These are phyloP conservation scores for Hylyphantes graminicola DNA, from an alignment of 1,140 invertebrate genomes.

Conservation along the genomic window DNA sequence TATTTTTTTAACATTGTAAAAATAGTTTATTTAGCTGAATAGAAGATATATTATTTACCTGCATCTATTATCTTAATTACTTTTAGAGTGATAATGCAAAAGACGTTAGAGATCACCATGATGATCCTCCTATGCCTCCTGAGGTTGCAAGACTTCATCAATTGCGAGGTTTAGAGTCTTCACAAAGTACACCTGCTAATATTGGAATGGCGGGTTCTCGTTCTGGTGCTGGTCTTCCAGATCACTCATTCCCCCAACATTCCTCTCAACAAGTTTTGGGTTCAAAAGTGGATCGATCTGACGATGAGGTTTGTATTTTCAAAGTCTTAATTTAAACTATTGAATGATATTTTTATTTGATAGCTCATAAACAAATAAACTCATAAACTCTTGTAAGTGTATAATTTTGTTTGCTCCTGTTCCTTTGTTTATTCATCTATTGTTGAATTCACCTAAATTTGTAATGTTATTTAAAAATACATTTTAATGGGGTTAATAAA, in stretches of 20 bases:
- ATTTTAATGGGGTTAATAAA: background rate
- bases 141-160: slow-evolving; percentile 41
- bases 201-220: slow-evolving; percentile 58
- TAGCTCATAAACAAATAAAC: too few relatives aligned
- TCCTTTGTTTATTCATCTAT: background rate
- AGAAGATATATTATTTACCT: too few relatives aligned
- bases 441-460: background rate
- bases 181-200: slow-evolving; percentile 61
- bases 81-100: slow-evolving; percentile 27
- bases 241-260: slow-evolving; percentile 57
- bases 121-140: slow-evolving; percentile 19
- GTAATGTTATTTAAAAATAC: background rate
- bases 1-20: too few relatives aligned
- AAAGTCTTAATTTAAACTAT: background rate
- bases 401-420: background rate
- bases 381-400: too few relatives aligned
- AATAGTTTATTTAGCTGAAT: too few relatives aligned
- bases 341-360: too few relatives aligned
- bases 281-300: slow-evolving; percentile 11
- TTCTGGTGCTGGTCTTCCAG: slow-evolving; percentile 48
- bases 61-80: too few relatives aligned
- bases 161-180: slow-evolving; percentile 45
- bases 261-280: slow-evolving; percentile 47
- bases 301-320: slow-evolving; percentile 30
- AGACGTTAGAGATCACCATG: slow-evolving; percentile 29